Evolutionary conservation across 2,113 vertebrate species (phyloP).

Genomic region (Rhineura floridana): DNA sequence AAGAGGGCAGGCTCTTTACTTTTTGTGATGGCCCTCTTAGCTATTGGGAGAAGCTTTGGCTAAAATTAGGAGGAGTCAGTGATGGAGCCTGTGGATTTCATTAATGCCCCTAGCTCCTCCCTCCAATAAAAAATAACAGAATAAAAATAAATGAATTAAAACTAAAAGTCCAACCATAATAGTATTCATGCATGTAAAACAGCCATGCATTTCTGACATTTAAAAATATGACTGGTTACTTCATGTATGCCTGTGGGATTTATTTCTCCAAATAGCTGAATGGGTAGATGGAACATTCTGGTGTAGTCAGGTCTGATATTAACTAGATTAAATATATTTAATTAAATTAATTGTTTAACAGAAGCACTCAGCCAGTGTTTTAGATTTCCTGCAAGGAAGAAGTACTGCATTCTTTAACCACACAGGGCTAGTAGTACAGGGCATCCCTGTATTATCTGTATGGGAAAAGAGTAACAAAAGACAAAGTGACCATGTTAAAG

Average conservation of each 20-base stretch:
- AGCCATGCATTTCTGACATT: background rate
- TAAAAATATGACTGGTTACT: background rate
- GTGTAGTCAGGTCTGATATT: background rate
- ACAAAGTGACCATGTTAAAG: background rate
- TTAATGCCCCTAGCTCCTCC: no score
- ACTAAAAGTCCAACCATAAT: background rate
- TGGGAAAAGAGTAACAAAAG: background rate
- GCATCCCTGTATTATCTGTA: background rate
- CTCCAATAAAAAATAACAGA: background rate
- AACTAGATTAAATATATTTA: slow-evolving; percentile 5
- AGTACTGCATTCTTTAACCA: background rate
- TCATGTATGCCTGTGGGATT: background rate
- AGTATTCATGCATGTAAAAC: background rate
- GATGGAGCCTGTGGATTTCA: background rate
- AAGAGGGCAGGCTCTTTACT: background rate
- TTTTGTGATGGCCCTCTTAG: background rate
- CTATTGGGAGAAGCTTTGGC: background rate
- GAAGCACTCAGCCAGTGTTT: background rate
- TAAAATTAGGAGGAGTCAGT: background rate
- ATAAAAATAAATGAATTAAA: background rate
- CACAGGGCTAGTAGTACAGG: background rate
- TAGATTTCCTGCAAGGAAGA: background rate
- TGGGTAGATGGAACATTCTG: slow-evolving; percentile 3
- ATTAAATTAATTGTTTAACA: background rate
- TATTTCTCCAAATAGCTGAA: background rate